Percentiles rank a stretch among this genome's conserved stretches.
Conservation (phyloP, 2,797 vertebrate species). For the Sebastes cheni region DNA sequence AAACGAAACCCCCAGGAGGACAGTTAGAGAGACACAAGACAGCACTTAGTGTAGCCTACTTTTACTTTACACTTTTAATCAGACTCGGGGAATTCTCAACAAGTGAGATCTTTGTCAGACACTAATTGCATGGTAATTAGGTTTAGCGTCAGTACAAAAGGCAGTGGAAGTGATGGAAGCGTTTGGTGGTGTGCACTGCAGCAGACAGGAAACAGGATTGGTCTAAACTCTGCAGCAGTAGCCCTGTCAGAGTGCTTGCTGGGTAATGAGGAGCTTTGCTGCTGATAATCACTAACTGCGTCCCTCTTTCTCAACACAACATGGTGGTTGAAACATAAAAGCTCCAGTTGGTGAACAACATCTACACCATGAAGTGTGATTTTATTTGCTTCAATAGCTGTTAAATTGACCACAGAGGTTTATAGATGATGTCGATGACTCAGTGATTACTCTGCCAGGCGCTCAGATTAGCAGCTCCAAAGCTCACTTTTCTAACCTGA, state of each 20-base stretch:
- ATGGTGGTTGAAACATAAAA: neutral
- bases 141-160: neutral
- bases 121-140: conserved; percentile 41
- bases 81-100: conserved; percentile 3
- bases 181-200: neutral
- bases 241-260: neutral
- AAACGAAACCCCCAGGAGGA: conserved; percentile 16
- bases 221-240: conserved; percentile 1
- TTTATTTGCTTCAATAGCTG: neutral
- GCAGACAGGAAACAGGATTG: neutral
- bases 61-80: conserved; percentile 4
- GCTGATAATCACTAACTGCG: conserved; percentile 36
- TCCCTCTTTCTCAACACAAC: neutral
- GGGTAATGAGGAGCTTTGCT: conserved; percentile 35
- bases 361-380: neutral
- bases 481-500: conserved; percentile 23
- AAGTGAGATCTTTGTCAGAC: conserved; percentile 25
- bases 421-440: neutral
- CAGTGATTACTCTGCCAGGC: neutral
- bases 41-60: neutral
- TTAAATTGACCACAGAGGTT: neutral
- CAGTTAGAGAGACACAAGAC: neutral
- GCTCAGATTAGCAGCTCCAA: conserved; percentile 18
- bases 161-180: neutral
- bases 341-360: neutral